phyloP scores from a whole-genome alignment of 2,113 vertebrate species.

The Limnothrissa miodon region DNA sequence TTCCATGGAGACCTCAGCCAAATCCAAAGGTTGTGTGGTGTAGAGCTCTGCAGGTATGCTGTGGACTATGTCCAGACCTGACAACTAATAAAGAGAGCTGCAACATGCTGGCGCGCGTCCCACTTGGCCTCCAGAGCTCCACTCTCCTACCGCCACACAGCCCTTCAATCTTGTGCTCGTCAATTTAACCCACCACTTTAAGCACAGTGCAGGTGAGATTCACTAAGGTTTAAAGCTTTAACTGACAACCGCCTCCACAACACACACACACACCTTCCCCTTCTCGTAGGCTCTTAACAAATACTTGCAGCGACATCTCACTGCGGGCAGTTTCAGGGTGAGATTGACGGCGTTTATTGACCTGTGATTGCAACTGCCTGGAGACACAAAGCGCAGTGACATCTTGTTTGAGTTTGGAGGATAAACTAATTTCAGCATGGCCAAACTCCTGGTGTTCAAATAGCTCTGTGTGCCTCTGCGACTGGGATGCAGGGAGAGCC shows the following conservation, averaged over 20 bases:
- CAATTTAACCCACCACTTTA: conserved; percentile 37
- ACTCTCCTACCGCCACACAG: neutral
- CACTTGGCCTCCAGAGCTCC: neutral
- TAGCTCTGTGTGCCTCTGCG: neutral
- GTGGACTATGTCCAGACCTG: neutral
- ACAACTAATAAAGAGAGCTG: conserved; percentile 8
- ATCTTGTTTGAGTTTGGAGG: conserved; percentile 40
- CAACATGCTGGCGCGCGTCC: neutral
- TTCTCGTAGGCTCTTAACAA: conserved; percentile 26
- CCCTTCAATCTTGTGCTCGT: conserved; percentile 26
- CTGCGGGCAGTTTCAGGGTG: conserved; percentile 9
- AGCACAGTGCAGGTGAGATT: neutral
- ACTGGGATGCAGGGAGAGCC: neutral
- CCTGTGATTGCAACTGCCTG: conserved; percentile 39
- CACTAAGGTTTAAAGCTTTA: conserved; percentile 10
- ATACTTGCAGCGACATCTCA: conserved; percentile 18
- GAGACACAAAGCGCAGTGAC: conserved; percentile 31
- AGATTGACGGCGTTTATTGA: conserved; percentile 38
- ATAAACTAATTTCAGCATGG: conserved; percentile 27
- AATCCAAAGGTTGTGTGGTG: neutral
- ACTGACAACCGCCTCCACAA: conserved; percentile 30
- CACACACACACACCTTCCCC: neutral
- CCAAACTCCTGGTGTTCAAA: neutral
- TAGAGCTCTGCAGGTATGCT: neutral
- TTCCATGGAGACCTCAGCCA: neutral